Conservation (phyloP, 2,113 vertebrate species). For the Microcebus lehilahytsara region DNA sequence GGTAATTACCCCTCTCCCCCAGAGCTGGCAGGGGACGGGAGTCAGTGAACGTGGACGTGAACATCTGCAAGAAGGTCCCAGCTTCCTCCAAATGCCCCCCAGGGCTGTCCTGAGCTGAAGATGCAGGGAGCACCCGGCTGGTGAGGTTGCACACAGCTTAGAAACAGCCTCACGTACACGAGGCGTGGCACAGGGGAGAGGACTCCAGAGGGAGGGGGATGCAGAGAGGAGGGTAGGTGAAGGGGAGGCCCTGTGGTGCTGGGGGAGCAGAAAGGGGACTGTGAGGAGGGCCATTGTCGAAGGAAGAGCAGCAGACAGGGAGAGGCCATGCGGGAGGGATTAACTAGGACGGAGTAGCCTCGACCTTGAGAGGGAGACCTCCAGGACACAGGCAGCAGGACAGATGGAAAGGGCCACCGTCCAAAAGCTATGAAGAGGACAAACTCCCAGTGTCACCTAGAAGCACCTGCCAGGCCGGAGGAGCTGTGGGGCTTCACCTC, state of each 20-base stretch:
- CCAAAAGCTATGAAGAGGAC: background rate
- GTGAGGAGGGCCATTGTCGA: background rate
- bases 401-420: background rate
- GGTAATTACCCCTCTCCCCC: background rate
- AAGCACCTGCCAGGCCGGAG: background rate
- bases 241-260: rapidly evolving
- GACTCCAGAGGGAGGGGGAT: background rate
- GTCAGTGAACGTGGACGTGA: background rate
- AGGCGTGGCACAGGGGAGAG: background rate
- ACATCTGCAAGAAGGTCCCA: background rate
- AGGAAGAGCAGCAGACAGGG: no score
- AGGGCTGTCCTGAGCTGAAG: background rate
- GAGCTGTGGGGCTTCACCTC: no score
- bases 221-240: no score
- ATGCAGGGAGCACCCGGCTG: background rate
- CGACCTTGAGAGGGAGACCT: background rate
- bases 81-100: background rate
- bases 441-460: background rate
- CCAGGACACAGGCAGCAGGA: background rate
- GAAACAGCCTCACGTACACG: background rate
- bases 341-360: background rate
- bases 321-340: rapidly evolving
- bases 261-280: no score
- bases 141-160: no score
- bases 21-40: background rate